Conservation (phyloP, 1,140 invertebrate species). For the Apis cerana region DNA sequence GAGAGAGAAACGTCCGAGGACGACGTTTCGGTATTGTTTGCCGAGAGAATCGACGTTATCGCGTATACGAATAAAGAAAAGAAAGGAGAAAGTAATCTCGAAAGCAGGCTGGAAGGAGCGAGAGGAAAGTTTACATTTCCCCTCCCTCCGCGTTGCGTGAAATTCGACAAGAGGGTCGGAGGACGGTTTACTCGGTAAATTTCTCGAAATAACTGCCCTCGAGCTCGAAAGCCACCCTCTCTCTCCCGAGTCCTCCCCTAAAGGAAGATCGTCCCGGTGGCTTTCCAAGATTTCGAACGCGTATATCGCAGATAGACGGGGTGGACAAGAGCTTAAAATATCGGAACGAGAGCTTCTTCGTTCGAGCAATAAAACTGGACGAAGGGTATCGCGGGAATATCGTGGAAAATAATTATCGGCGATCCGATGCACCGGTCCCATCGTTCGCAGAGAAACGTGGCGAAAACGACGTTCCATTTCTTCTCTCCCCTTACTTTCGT, state of each 20-base stretch:
- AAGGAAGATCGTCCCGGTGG: too few relatives aligned
- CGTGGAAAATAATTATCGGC: conserved; percentile 61
- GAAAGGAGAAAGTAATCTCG: too few relatives aligned
- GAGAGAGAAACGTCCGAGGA: conserved; percentile 50
- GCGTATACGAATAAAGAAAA: conserved; percentile 53
- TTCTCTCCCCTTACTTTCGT: neutral
- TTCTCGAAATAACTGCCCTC: conserved; percentile 38
- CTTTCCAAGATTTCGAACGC: too few relatives aligned
- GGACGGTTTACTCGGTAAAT: conserved; percentile 41
- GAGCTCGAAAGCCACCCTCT: neutral
- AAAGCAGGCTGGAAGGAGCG: too few relatives aligned
- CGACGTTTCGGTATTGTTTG: conserved; percentile 49
- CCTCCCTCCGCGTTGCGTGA: conserved; percentile 3
- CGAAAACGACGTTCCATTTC: conserved; percentile 36
- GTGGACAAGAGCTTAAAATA: too few relatives aligned
- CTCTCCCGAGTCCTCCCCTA: too few relatives aligned
- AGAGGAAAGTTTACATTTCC: conserved; percentile 35
- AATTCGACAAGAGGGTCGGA: neutral
- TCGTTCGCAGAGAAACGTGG: conserved; percentile 32
- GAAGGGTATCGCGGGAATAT: too few relatives aligned
- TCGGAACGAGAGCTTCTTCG: too few relatives aligned
- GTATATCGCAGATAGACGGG: too few relatives aligned
- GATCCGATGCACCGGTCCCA: conserved; percentile 54
- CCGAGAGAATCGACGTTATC: conserved; percentile 47
- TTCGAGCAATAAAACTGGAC: neutral